phyloP scores from a whole-genome alignment of 2,888 invertebrate genomes.

The Aethes cnicana region DNA sequence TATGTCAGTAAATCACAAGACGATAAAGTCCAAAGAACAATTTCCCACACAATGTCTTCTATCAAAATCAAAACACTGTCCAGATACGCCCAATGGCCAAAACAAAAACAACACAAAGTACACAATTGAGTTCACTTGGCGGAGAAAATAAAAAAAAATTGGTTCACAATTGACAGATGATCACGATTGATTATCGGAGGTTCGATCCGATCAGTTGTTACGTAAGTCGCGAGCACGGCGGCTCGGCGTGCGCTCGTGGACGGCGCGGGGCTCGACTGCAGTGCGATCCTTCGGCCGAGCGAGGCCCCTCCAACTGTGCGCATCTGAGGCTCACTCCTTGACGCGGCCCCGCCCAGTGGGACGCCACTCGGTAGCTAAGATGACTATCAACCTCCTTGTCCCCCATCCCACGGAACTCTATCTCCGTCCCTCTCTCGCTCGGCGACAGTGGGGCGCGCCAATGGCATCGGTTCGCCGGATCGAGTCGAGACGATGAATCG shows the following conservation, averaged over 20 bases:
- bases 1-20: slow-evolving; percentile 34
- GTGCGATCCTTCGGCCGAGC: slow-evolving; percentile 81
- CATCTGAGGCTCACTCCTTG: slow-evolving; percentile 83
- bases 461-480: slow-evolving; percentile 79
- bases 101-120: slow-evolving; percentile 60
- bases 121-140: slow-evolving; percentile 55
- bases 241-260: slow-evolving; percentile 71
- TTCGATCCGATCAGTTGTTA: slow-evolving; percentile 73
- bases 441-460: slow-evolving; percentile 82
- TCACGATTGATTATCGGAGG: slow-evolving; percentile 75
- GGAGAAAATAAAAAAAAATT: slow-evolving; percentile 45
- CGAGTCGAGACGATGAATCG: slow-evolving; percentile 82
- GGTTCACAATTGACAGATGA: slow-evolving; percentile 57
- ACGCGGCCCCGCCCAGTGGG: slow-evolving; percentile 85
- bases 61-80: slow-evolving; percentile 57
- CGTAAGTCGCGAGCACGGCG: slow-evolving; percentile 65
- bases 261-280: slow-evolving; percentile 80
- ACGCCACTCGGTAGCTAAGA: slow-evolving; percentile 80
- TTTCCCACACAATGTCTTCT: slow-evolving; percentile 22
- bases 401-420: slow-evolving; percentile 48
- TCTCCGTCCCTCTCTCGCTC: slow-evolving; percentile 64
- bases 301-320: slow-evolving; percentile 84
- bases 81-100: slow-evolving; percentile 68
- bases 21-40: slow-evolving; percentile 42
- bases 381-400: slow-evolving; percentile 78